Conservation (phyloP, 2,888 invertebrate genomes). For the Apeira syringaria region DNA sequence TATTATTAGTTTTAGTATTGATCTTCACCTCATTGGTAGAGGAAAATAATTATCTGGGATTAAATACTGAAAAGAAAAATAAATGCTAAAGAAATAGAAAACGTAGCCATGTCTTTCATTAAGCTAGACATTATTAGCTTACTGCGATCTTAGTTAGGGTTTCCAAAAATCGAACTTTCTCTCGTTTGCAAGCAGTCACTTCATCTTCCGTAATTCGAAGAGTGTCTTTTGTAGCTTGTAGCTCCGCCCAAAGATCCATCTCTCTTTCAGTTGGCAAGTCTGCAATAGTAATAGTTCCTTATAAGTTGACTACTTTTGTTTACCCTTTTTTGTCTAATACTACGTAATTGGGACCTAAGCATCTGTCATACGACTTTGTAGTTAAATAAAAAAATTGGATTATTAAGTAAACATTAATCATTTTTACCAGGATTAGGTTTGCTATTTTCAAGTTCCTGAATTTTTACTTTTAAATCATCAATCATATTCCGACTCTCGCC, state of each 20-base stretch:
- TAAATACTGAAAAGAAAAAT: slow-evolving; percentile 61
- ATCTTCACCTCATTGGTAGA: slow-evolving; percentile 41
- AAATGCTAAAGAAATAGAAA: slow-evolving; percentile 3
- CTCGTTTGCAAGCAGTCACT: slow-evolving; percentile 60
- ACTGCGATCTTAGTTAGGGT: slow-evolving; percentile 71
- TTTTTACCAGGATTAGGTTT: slow-evolving; percentile 60
- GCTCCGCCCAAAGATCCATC: slow-evolving; percentile 71
- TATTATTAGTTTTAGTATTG: slow-evolving; percentile 1
- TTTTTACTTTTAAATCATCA: slow-evolving; percentile 57
- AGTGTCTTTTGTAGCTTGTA: slow-evolving; percentile 72
- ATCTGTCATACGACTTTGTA: no score
- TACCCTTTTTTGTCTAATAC: no score
- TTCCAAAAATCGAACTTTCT: slow-evolving; percentile 73
- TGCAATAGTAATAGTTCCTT: no score
- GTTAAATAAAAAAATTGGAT: no score
- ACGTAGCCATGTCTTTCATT: slow-evolving; percentile 1
- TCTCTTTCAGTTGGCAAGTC: slow-evolving; percentile 72
- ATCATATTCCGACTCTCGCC: slow-evolving; percentile 46
- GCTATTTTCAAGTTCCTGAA: slow-evolving; percentile 58
- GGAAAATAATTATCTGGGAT: slow-evolving; percentile 58
- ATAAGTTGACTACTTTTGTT: no score
- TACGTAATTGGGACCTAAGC: no score
- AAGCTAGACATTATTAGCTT: slow-evolving; percentile 23
- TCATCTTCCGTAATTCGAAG: slow-evolving; percentile 70
- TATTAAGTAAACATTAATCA: no score